Conservation (phyloP, 2,797 vertebrate species). For the Sparus aurata region DNA sequence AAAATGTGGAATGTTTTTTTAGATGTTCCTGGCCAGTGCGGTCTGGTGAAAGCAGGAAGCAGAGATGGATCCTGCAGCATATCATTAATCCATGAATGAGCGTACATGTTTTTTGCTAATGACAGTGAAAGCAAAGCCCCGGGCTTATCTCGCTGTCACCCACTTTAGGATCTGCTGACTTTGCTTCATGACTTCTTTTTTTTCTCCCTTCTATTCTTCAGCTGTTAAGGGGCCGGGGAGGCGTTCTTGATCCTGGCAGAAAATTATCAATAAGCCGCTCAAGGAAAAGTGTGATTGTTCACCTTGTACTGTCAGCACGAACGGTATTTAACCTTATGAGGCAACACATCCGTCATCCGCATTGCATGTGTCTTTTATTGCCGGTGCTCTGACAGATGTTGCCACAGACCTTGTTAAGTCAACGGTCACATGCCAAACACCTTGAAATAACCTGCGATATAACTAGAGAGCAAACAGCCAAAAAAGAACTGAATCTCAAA, state of each 20-base stretch:
- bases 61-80: slow-evolving; percentile 57
- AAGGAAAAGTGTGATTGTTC: slow-evolving; percentile 6
- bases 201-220: neutral
- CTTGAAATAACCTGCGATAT: neutral
- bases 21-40: slow-evolving; percentile 21
- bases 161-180: slow-evolving; percentile 69
- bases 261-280: slow-evolving; percentile 26
- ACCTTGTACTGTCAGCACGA: slow-evolving; percentile 2
- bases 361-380: neutral
- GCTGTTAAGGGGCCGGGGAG: slow-evolving; percentile 9
- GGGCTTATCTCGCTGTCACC: slow-evolving; percentile 62
- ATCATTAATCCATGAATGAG: slow-evolving; percentile 70
- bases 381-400: neutral
- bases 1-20: slow-evolving; percentile 37
- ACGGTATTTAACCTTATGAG: slow-evolving; percentile 8
- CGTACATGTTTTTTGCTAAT: slow-evolving; percentile 71
- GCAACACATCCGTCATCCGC: neutral
- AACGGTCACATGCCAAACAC: neutral
- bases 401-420: neutral
- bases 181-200: neutral
- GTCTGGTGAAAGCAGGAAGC: slow-evolving; percentile 25
- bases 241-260: slow-evolving; percentile 16
- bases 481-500: neutral
- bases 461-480: neutral
- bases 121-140: slow-evolving; percentile 60